phyloP scores from a whole-genome alignment of 2,797 vertebrate species.

The Cygnus olor region DNA sequence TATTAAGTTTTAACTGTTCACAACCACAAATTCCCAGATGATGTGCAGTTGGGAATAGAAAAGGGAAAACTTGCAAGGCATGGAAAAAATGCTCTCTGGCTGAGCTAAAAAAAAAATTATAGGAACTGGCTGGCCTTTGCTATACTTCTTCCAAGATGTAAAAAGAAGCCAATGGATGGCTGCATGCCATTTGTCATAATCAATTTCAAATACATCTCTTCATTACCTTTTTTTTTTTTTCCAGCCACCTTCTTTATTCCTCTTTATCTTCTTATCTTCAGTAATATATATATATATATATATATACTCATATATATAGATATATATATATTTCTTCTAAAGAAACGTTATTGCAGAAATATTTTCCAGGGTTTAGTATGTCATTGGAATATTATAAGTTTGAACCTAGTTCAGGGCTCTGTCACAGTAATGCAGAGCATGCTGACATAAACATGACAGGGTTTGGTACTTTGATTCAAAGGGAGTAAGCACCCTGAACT shows the following conservation, averaged over 20 bases:
- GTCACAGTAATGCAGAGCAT: neutral
- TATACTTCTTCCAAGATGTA: slow-evolving; percentile 35
- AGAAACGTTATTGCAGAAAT: neutral
- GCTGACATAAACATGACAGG: neutral
- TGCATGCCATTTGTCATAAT: slow-evolving; percentile 25
- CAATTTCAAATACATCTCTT: slow-evolving; percentile 28
- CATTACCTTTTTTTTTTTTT: neutral
- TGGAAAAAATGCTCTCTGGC: slow-evolving; percentile 36
- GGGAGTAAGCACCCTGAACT: neutral
- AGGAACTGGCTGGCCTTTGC: slow-evolving; percentile 44
- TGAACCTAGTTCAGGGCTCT: neutral
- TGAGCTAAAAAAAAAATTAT: neutral
- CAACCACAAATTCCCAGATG: slow-evolving; percentile 54
- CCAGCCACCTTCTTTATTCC: neutral
- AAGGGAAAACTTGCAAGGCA: slow-evolving; percentile 31
- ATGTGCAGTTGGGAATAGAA: slow-evolving; percentile 1
- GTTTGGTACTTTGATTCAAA: neutral
- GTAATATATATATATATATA: neutral
- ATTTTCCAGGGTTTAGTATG: neutral
- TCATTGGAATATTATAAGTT: neutral
- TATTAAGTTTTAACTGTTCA: slow-evolving; percentile 56
- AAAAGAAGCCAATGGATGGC: neutral
- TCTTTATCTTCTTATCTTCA: neutral
- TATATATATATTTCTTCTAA: neutral
- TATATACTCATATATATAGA: neutral